Evolutionary conservation across 2,113 vertebrate genomes (phyloP), one percentile per base, ranked within the genome.

Genomic region (Aplodontia rufa): DNA sequence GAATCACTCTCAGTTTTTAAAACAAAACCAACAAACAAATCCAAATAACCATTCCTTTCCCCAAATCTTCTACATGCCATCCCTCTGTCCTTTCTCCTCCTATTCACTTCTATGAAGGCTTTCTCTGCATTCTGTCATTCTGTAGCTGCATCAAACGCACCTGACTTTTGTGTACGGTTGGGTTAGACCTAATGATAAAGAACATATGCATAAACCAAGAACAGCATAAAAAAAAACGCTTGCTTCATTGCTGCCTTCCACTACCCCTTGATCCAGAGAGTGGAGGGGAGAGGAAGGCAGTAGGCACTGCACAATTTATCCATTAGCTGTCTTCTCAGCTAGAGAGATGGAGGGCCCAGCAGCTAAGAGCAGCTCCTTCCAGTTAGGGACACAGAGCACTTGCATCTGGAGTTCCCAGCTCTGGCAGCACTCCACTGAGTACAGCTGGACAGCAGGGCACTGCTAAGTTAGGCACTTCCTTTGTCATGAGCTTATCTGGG

Each of bases 401-500:
- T 60, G 42, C 72, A 68, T 47, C 42, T 2, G 1, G 40, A 45
- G 32, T 47, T 84, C 45, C 76, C 40, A 40, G 85, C 60, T 35
- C n/a, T 47, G 88, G 91, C 58, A 55, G 17, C 74, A 26, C 66
- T 69, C 58, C 26, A 6, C 1, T 6, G 58, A 51, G 30, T n/a
- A 82, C 93, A 95, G 82, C 82, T 79, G 69, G 89, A 78, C 72
- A 83, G 91, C 89, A 74, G 72, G 53, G 37, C 71, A 84, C 3
- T 62, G 79, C 69, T 75, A 58, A 88, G 62, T 58, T 47, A 92
- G 92, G 93, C 51, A 72, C 49, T 81, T 95, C 60, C 87, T 91
- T 51, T 35, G 35, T 68, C n/a, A 13, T 47, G 75, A 58, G 89
- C 68, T 96, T 88, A 93, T 88, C 96, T 93, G 78, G 92, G 51